Base-by-base conservation (phyloP, 2,113 vertebrate species). In the Calyptommatus sinebrachiatus region DNA sequence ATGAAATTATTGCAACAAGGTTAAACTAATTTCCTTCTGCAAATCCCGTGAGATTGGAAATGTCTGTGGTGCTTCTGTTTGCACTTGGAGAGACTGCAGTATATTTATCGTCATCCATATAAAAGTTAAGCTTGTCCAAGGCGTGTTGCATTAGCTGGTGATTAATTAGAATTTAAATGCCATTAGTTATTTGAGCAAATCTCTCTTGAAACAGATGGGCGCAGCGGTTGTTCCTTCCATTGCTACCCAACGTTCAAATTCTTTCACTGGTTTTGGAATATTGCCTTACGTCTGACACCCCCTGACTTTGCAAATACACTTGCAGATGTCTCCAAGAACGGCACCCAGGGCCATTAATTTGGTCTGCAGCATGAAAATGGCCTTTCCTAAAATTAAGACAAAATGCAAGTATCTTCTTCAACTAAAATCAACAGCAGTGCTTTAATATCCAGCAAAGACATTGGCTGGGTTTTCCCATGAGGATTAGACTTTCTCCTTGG, bases 401-500 rank as follows among this genome's bases (percentile, higher is more conserved):
- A 60, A 69, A 24, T 66, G 76, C 77, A 63, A n/a, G 26, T 28
- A 66, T 16, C 41, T 73, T 81, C 84, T 86, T 87, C 85, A 70
- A 85, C 74, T 73, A 31, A 74, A 92, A 91, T 86, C 67, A 80
- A 81, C 81, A 2, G 0, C 20, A 63, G 53, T 41, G 62, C 76
- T 83, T 26, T 0, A 0, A 71, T 88, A 86, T 84, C 84, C 72
- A 8, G 79, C 71, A 82, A 78, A 83, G 86, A 50, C 74, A 80
- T 79, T 85, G 73, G 57, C 66, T 48, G 35, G 21, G 65, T 84
- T 81, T 84, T 87, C 91, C 91, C 87, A 89, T 87, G 85, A 71
- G 85, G 76, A 84, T 69, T 68, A 71, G 62, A 78, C 31, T 53
- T 78, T 82, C 81, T 1, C 0, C 57, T 84, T 45, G 9, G 74